A percentile compares a stretch with the other conserved stretches of the same genome.
phyloP scores from a whole-genome alignment of 30 jellyfish, hydroid and myxozoan genomes.

The Nemopilema nomurai region DNA sequence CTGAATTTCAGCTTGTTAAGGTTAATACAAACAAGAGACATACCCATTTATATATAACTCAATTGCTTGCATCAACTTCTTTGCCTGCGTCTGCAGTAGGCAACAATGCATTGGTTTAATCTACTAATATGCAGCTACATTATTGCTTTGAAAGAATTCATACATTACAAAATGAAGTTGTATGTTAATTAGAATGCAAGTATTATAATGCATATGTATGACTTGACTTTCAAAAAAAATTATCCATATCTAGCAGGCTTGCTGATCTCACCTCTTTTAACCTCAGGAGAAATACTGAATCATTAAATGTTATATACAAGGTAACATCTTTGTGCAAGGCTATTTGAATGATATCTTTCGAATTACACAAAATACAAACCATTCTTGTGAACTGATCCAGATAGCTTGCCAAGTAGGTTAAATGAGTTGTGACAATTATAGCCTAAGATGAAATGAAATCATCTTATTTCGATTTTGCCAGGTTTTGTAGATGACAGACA shows the following conservation, averaged over 20 bases:
- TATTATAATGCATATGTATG: too few species aligned
- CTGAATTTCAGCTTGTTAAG: background rate
- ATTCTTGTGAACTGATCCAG: slow-evolving; percentile 57
- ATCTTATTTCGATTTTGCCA: too few species aligned
- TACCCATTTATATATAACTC: slow-evolving; percentile 33
- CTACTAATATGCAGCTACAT: background rate
- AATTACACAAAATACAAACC: slow-evolving; percentile 36
- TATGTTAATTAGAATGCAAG: background rate
- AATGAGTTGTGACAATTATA: slow-evolving; percentile 55
- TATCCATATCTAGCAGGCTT: too few species aligned
- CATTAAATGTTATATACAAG: too few species aligned
- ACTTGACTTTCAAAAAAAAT: too few species aligned
- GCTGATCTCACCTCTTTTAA: too few species aligned
- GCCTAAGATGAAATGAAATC: slow-evolving; percentile 26
- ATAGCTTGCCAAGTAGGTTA: slow-evolving; percentile 54
- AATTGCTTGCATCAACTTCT: slow-evolving; percentile 49
- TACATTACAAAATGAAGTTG: background rate
- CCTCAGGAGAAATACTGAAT: too few species aligned
- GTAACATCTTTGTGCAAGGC: too few species aligned
- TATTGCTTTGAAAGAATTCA: too few species aligned
- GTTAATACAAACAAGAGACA: background rate
- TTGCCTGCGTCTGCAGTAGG: slow-evolving; percentile 45
- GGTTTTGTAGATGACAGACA: too few species aligned
- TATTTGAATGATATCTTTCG: too few species aligned
- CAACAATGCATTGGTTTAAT: background rate